Evolutionary conservation across 2,113 vertebrate species (phyloP), one percentile per base, ranked within the genome.

Genomic region (Gallinago paraguaiae): DNA sequence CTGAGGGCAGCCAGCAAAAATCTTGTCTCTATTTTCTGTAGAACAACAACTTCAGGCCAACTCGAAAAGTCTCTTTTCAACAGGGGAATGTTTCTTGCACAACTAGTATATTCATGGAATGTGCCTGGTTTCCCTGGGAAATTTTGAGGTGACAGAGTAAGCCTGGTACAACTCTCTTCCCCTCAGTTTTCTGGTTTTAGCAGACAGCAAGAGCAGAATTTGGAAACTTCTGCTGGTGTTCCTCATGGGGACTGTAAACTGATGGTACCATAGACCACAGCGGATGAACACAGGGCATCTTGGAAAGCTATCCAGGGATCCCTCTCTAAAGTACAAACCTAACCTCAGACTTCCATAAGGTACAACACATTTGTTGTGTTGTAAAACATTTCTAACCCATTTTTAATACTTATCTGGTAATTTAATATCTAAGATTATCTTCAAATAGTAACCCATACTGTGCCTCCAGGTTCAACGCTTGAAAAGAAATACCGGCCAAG

Each of bases 231-330:
- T 61, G 9, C 17, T 72, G 39, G 4, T 3, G 5, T 18, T 92
- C 9, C 35, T 51, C 5, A 1, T 5, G 51, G 76, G 17, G 27
- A 8, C 39, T 33, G 45, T 9, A 56, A 64, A 13, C 8, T 4
- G 3, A 17, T 0, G 22, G 14, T 27, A 48, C 10, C 50, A 6
- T 1, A 24, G 68, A 23, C 2, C 8, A 18, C 18, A 9, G 20
- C 2, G 28, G 37, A 24, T 6, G 5, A 60, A 19, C 33, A 39
- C 0, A 1, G 43, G 7, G 16, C 25, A 45, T 7, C 64, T 30
- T 0, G 13, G 70, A 75, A 50, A 68, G 15, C 35, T 67, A 20
- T 8, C 8, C 72, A 69, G 9, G 35, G 24, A 87, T 39, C 31
- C n/a, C 14, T 13, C 37, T 54, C n/a, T 8, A 5, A 7, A 82